Evolutionary conservation across 2,888 invertebrate genomes (phyloP), one percentile per base, ranked within the genome.

Genomic region (Erannis defoliaria): DNA sequence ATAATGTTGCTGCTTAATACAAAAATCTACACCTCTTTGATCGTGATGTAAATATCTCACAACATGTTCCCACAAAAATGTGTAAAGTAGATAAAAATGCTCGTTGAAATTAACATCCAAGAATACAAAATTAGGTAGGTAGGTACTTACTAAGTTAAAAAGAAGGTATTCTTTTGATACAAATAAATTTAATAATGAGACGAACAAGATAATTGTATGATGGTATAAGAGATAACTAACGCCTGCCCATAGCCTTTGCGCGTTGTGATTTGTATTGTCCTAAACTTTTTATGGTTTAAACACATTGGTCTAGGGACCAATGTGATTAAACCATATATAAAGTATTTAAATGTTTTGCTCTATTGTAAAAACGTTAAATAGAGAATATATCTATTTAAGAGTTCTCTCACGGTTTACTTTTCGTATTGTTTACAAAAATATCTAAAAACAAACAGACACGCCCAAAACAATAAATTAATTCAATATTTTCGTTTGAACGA

Each of bases 21-120:
- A 53, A 56, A 55, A 62, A 62, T 42, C 48, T 48, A 56, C 51
- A 42, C 51, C 37, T 42, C 56, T 62, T 62, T 62, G 62, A 62
- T 62, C 62, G 21, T 57, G 40, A 56, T 57, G 48, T 51, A 62
- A 56, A 62, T 57, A 62, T 35, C 46, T 19, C n/a, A 9, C 48
- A 37, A 43, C 55, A 42, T 62, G 35, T 54, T 48, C 51, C 6
- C 26, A 16, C 1, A 29, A 53, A 62, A 57, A 56, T 35, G 23
- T 51, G 42, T 21, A 29, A 60, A 55, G 8, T 45, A 45, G 19
- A 18, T 45, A 50, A 54, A 54, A 54, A 54, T 33, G 26, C 12
- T 26, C 9, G 37, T 9, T 26, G 37, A 43, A 12, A 26, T 12
- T 14, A 38, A 38, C 8, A 3, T 38, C 1, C 38, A 26, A 6